A percentile compares a stretch with the other conserved stretches of the same genome.
phyloP scores from a whole-genome alignment of 1,140 invertebrate species.

The Pinna nobilis region DNA sequence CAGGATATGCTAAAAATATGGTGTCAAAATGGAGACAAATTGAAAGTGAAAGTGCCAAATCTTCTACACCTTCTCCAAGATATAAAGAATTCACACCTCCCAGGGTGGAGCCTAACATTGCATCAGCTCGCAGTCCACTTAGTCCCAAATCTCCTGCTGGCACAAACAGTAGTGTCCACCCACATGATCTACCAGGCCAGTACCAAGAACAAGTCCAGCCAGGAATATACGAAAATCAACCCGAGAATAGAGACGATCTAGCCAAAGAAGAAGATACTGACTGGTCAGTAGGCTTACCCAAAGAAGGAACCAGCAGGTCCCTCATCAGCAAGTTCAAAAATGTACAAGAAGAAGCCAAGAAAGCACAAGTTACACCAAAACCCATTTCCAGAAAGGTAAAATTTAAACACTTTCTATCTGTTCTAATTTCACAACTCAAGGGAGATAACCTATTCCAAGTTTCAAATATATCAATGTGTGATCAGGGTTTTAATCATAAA shows the following conservation, averaged over 20 bases:
- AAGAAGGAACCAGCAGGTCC: constrained; percentile 60
- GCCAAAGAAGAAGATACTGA: constrained; percentile 63
- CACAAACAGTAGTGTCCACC: constrained; percentile 55
- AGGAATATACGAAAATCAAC: constrained; percentile 61
- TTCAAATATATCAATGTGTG: no score
- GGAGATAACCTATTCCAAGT: no score
- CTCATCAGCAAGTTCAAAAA: constrained; percentile 63
- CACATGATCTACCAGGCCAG: constrained; percentile 63
- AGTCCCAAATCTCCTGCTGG: constrained; percentile 54
- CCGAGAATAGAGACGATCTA: constrained; percentile 50
- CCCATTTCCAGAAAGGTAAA: constrained; percentile 63
- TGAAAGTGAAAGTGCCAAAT: constrained; percentile 55
- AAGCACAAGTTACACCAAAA: constrained; percentile 51
- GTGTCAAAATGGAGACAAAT: constrained; percentile 65
- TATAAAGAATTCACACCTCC: constrained; percentile 70
- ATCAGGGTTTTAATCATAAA: no score
- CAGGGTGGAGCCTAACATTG: constrained; percentile 52
- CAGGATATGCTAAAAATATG: constrained; percentile 65
- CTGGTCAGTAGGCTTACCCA: constrained; percentile 59
- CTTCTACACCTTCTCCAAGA: constrained; percentile 47
- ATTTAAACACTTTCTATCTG: no score
- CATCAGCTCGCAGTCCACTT: constrained; percentile 39
- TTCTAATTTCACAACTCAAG: no score
- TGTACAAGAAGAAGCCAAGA: constrained; percentile 64
- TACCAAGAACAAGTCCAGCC: constrained; percentile 59